Evolutionary conservation across 2,888 invertebrate species (phyloP).

Genomic region (Phasia obesa): DNA sequence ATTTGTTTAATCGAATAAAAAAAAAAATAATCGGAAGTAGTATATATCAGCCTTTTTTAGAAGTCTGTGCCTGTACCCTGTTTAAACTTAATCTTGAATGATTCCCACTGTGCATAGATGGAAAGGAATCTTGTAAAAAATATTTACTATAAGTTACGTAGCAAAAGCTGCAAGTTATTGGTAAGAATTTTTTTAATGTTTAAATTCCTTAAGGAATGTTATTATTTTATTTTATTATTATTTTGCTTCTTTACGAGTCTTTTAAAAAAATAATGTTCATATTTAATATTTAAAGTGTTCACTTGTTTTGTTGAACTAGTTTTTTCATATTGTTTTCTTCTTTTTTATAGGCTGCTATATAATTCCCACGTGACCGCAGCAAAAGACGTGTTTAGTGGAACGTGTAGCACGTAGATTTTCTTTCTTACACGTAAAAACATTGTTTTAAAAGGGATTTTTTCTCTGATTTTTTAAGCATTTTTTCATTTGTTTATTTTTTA

Average conservation of each 20-base stretch:
- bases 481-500: conserved; percentile 47
- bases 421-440: background rate
- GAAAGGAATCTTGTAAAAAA: conserved; percentile 4
- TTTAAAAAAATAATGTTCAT: conserved; percentile 52
- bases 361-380: conserved; percentile 73
- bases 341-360: conserved; percentile 55
- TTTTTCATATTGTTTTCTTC: background rate
- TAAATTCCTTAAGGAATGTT: conserved; percentile 69
- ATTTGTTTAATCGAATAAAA: too few species aligned
- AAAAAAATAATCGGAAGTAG: too few species aligned
- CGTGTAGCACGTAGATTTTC: conserved; percentile 51
- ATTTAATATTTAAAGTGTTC: conserved; percentile 70
- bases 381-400: conserved; percentile 33
- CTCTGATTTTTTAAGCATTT: conserved; percentile 61
- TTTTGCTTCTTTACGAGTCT: conserved; percentile 36
- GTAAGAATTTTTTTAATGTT: conserved; percentile 12
- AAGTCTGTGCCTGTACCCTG: too few species aligned
- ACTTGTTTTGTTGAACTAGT: conserved; percentile 46
- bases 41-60: too few species aligned
- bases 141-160: background rate
- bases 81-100: too few species aligned
- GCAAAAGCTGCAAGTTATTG: conserved; percentile 13
- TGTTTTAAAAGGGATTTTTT: conserved; percentile 63
- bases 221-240: conserved; percentile 65
- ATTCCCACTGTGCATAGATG: background rate